These are phyloP conservation scores for Dilophus febrilis DNA, from an alignment of 2,888 invertebrate species.

Conservation along the genomic window DNA sequence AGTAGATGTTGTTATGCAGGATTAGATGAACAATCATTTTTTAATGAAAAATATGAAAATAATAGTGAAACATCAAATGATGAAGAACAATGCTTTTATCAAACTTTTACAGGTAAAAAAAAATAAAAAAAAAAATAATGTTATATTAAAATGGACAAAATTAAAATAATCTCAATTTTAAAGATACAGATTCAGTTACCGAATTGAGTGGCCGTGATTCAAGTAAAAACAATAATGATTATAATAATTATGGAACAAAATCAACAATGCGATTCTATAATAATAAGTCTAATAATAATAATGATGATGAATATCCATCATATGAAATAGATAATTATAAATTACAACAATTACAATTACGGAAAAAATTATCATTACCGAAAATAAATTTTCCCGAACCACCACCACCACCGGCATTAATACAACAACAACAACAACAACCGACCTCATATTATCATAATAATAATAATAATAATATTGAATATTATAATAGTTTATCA, in stretches of 20 bases:
- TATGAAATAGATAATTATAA: no score
- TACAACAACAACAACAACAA: no score
- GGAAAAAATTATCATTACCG: constrained; percentile 22
- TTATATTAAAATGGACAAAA: background rate
- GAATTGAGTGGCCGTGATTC: background rate
- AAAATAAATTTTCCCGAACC: constrained; percentile 25
- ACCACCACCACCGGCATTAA: constrained; percentile 21
- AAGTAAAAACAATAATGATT: no score
- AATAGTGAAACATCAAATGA: constrained; percentile 9
- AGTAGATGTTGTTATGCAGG: constrained; percentile 12
- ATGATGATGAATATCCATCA: constrained; percentile 11
- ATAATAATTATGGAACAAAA: no score
- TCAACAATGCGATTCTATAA: background rate
- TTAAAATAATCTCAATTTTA: background rate
- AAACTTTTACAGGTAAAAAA: constrained; percentile 10
- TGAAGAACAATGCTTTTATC: constrained; percentile 8
- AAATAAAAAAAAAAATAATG: background rate
- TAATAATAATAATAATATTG: no score
- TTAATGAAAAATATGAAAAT: constrained; percentile 12
- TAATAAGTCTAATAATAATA: background rate
- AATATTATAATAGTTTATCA: constrained; percentile 9
- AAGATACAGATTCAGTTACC: background rate
- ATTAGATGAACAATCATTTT: constrained; percentile 13
- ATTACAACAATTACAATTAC: no score
- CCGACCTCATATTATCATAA: no score